Base-by-base conservation (phyloP, 2,113 vertebrate species). In the Fulica atra region DNA sequence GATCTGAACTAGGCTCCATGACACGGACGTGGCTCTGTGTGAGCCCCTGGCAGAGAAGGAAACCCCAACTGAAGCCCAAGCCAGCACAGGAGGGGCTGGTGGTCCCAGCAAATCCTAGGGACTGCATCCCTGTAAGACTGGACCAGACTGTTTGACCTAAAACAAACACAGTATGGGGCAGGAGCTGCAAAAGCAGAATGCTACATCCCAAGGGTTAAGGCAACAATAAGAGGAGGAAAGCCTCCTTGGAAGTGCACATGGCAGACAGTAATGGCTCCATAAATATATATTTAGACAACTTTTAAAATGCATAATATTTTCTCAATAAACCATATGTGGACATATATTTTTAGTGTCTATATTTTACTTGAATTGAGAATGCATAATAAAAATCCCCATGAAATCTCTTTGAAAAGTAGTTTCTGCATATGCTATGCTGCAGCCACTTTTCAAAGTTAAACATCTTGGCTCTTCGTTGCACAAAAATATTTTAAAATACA, bases 251-350 rank as follows among this genome's bases (percentile, higher is more conserved):
- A 96, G 85, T 69, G 81, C 53, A 69, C 86, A 68, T 74, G 66
- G 80, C 71, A 96, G 88, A 71, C 86, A 59, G 86, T 89, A 76
- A 94, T 81, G 78, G 72, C 61, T 97, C 89, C 95, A 66, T 53
- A 95, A 97, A 96, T 89, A 88, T 76, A 84, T 96, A 97, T 97
- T 97, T 96, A 96, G 93, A 93, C 92, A 94, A 89, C 92, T 96
- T 97, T 92, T 88, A 94, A 96, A 97, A 96, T 95, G 93, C 51
- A 73, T 96, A 96, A 97, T 96, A 96, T 98, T 98, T 97, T 97
- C 96, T 97, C 92, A 95, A 97, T 97, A 97, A 97, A 94, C 91
- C 90, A 94, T 96, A 96, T 95, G 96, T 60, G 91, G 96, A 95
- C 92, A 92, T 96, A 92, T 96, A 97, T 96, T 97, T 97, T 96